Evolutionary conservation across 2,113 vertebrate species (phyloP).

Genomic region (Python bivittatus): DNA sequence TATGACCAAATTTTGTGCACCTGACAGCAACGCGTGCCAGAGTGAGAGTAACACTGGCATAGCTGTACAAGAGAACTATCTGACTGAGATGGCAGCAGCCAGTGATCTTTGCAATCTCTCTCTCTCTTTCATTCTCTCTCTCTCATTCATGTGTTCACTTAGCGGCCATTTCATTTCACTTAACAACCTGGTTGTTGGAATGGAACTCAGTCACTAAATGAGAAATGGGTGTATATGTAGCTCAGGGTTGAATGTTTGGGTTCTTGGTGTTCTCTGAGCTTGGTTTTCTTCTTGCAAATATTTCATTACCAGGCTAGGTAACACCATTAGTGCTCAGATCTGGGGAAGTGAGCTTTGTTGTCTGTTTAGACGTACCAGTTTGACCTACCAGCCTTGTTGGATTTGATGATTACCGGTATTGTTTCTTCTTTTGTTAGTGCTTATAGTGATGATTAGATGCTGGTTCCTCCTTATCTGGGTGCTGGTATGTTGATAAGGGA

Average conservation of each 20-base stretch:
- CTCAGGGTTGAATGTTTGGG: neutral
- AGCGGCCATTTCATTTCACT: neutral
- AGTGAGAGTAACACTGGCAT: neutral
- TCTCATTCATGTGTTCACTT: neutral
- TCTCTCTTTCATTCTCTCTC: neutral
- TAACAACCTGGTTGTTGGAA: neutral
- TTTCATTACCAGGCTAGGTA: neutral
- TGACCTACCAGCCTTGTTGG: neutral
- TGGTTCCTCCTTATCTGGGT: neutral
- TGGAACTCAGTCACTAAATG: neutral
- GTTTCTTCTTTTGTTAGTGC: neutral
- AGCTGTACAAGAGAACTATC: neutral
- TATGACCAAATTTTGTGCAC: neutral
- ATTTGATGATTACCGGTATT: neutral
- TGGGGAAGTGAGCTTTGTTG: neutral
- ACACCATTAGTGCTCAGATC: too few relatives aligned
- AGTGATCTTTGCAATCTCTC: neutral
- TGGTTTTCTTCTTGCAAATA: neutral
- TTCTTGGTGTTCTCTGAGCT: neutral
- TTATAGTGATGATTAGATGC: neutral
- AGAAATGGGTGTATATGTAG: neutral
- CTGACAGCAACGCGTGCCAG: neutral
- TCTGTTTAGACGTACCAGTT: neutral
- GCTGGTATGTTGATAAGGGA: neutral
- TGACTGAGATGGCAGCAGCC: neutral